Percentiles rank a stretch among this genome's conserved stretches.
Conservation (phyloP, 1,140 invertebrate genomes). For the Limonius californicus region DNA sequence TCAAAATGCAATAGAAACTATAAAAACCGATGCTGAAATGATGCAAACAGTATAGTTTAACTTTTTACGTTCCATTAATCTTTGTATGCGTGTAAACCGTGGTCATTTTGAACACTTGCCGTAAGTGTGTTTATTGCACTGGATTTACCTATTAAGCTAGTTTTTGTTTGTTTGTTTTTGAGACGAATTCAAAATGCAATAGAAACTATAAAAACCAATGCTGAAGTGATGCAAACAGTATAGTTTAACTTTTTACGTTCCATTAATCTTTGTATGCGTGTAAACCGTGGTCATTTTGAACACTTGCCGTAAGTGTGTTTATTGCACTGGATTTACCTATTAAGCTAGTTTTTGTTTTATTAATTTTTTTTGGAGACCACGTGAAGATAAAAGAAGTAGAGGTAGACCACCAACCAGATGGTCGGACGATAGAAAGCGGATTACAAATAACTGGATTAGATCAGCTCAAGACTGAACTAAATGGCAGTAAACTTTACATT, state of each 20-base stretch:
- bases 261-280: background rate
- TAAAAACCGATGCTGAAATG: background rate
- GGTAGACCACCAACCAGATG: no score
- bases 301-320: background rate
- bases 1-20: background rate
- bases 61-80: background rate
- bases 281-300: slow-evolving; percentile 3
- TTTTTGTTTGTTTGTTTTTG: no score
- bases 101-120: slow-evolving; percentile 8
- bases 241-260: slow-evolving; percentile 1
- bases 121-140: background rate
- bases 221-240: background rate
- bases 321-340: no score
- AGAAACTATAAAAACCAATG: slow-evolving; percentile 1
- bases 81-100: background rate
- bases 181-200: background rate
- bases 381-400: no score
- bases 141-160: no score
- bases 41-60: slow-evolving; percentile 1
- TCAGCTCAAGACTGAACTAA: no score
- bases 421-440: no score
- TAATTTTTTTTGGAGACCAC: no score
- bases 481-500: no score
- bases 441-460: no score
- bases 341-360: no score